Percentiles rank a stretch among this genome's conserved stretches.
Conservation (phyloP, 35 echinoderm and acorn worm species). For the Lytechinus pictus region DNA sequence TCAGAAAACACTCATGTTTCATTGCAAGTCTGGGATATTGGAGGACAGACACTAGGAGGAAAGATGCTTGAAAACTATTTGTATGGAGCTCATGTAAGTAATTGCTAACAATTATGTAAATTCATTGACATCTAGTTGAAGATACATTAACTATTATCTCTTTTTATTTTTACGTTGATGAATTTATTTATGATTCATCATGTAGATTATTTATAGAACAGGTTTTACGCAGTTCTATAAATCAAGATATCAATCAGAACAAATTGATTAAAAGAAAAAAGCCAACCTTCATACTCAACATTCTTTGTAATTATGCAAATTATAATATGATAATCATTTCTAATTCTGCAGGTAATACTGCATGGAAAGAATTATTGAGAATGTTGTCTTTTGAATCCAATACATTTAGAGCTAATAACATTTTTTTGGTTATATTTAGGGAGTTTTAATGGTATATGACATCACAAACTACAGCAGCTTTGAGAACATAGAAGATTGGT, state of each 20-base stretch:
- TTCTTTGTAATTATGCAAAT: no score
- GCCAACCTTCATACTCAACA: no score
- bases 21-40: slow-evolving; percentile 99
- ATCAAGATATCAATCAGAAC: no score
- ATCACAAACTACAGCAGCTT: slow-evolving; percentile 95
- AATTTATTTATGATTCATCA: background rate
- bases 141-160: background rate
- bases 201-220: no score
- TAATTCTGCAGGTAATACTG: no score
- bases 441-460: slow-evolving; percentile 94
- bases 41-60: slow-evolving; percentile 93
- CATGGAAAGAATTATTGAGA: no score
- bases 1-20: slow-evolving; percentile 88
- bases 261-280: no score
- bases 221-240: no score
- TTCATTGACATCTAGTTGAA: background rate
- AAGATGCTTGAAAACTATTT: slow-evolving; percentile 99
- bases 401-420: no score
- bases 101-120: background rate
- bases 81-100: slow-evolving; percentile 98
- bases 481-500: slow-evolving; percentile 99
- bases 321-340: no score
- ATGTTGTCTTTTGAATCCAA: no score
- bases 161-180: background rate
- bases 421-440: slow-evolving; percentile 27